Conservation (phyloP, 1,140 invertebrate genomes). For the Drosophila pachea region DNA sequence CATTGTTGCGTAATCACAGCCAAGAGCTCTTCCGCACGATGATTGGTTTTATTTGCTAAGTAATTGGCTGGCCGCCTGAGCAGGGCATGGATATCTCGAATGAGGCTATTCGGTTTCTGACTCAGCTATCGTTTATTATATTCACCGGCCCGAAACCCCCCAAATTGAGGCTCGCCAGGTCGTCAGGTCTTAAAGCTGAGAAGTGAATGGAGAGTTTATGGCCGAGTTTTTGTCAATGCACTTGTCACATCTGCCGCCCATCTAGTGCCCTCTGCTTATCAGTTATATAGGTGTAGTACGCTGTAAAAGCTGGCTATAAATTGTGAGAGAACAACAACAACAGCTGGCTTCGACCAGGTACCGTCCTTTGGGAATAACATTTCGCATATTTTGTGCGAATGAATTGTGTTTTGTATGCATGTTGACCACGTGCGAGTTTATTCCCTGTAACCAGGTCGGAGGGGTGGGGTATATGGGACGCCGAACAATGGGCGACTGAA, state of each 20-base stretch:
- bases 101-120: too few relatives aligned
- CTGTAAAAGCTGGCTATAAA: constrained; percentile 26
- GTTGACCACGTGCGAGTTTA: constrained; percentile 3
- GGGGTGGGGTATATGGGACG: too few relatives aligned
- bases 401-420: constrained; percentile 25
- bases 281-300: too few relatives aligned
- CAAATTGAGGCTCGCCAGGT: too few relatives aligned
- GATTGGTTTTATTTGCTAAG: constrained; percentile 29
- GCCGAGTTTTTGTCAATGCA: too few relatives aligned
- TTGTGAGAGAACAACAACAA: constrained; percentile 29
- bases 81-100: not conserved
- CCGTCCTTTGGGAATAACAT: constrained; percentile 29
- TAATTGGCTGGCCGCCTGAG: constrained; percentile 18
- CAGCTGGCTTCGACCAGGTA: not conserved
- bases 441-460: not conserved
- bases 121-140: too few relatives aligned
- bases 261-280: too few relatives aligned
- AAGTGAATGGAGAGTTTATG: too few relatives aligned
- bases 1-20: not conserved
- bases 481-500: too few relatives aligned
- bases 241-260: too few relatives aligned
- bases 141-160: too few relatives aligned
- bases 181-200: too few relatives aligned
- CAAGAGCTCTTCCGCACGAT: constrained; percentile 17
- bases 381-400: constrained; percentile 30